phyloP scores from a whole-genome alignment of 1,140 invertebrate genomes.

The Drosophila burlai region DNA sequence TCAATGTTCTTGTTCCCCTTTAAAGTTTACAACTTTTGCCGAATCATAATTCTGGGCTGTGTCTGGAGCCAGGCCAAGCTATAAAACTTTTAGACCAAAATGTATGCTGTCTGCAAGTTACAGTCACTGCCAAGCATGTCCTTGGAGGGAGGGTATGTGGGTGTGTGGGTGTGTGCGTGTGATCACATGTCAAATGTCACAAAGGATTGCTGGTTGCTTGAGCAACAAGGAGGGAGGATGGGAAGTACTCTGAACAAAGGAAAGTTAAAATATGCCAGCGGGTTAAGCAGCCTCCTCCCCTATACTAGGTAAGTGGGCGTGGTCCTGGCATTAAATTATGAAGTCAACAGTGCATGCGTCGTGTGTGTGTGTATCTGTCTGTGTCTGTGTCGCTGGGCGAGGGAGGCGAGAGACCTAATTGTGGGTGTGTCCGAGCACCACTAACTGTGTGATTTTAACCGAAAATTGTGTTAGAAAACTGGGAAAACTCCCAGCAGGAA shows the following conservation, averaged over 20 bases:
- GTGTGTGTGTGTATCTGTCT: not conserved
- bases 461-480: not conserved
- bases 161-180: too few relatives aligned
- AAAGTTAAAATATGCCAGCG: conserved; percentile 46
- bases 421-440: conserved; percentile 34
- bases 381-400: not conserved
- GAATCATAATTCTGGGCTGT: conserved; percentile 63
- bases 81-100: too few relatives aligned
- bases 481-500: not conserved
- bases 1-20: conserved; percentile 26
- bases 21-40: conserved; percentile 70
- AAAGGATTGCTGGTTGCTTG: conserved; percentile 39
- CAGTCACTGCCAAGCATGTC: too few relatives aligned
- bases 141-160: too few relatives aligned
- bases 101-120: too few relatives aligned
- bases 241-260: conserved; percentile 30
- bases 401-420: conserved; percentile 10
- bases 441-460: conserved; percentile 8
- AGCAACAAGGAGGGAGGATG: conserved; percentile 43
- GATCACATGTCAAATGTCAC: too few relatives aligned
- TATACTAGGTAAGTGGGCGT: conserved; percentile 15
- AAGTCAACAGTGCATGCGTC: conserved; percentile 38
- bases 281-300: conserved; percentile 16
- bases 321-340: conserved; percentile 38
- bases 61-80: too few relatives aligned